phyloP scores from a whole-genome alignment of 2,113 vertebrate species.

The Martes martes region DNA sequence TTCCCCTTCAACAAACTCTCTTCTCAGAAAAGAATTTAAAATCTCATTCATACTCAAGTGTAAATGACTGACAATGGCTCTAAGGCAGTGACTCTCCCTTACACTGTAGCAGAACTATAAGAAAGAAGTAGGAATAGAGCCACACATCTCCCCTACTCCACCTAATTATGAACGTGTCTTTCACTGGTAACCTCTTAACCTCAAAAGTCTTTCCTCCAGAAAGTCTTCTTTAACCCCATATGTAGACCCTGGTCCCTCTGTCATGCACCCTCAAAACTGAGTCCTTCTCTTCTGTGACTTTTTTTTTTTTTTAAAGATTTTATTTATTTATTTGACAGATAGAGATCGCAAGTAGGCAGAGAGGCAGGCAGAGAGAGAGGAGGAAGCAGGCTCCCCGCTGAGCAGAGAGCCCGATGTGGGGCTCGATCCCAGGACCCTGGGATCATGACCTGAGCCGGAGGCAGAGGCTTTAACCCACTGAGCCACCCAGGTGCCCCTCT shows the following conservation, averaged over 20 bases:
- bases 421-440: no score
- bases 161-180: background rate
- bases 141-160: no score
- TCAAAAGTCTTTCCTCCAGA: background rate
- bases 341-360: no score
- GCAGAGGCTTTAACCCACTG: no score
- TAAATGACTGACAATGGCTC: background rate
- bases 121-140: background rate
- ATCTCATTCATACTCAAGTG: constrained; percentile 12
- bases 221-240: background rate
- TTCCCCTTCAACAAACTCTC: background rate
- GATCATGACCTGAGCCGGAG: no score
- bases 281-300: background rate
- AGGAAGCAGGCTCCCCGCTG: no score
- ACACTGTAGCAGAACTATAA: background rate
- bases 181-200: background rate
- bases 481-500: no score
- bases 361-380: no score
- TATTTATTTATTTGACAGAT: no score
- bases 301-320: no score
- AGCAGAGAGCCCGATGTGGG: no score
- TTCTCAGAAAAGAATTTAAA: background rate
- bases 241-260: background rate
- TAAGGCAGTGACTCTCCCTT: background rate
- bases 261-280: background rate